Percentiles rank a stretch among this genome's conserved stretches.
phyloP scores from a whole-genome alignment of 2,113 vertebrate genomes.

The Ceuthmochares aereus region DNA sequence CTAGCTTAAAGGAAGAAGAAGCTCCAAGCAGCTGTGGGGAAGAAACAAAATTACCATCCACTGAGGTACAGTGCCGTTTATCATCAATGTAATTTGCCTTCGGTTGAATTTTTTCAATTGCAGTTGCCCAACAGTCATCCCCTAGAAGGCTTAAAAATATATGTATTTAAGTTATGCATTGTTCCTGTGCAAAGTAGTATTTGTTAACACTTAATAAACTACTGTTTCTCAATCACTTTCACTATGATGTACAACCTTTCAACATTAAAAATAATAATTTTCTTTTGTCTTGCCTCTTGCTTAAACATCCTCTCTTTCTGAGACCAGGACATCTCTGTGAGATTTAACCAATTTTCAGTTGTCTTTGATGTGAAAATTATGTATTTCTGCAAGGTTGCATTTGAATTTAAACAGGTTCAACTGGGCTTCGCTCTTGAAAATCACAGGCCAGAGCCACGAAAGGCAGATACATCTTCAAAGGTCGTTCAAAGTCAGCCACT shows the following conservation, averaged over 20 bases:
- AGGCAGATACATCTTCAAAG: conserved; percentile 54
- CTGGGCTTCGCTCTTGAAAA: background rate
- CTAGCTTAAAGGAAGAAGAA: background rate
- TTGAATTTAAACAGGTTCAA: conserved; percentile 37
- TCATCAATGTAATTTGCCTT: background rate
- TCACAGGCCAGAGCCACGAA: background rate
- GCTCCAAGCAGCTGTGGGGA: background rate
- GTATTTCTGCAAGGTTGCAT: background rate
- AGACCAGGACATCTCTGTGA: background rate
- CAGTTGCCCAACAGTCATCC: background rate
- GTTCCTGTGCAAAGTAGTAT: background rate
- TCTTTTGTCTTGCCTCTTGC: background rate
- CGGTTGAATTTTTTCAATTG: background rate
- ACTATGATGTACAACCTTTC: background rate
- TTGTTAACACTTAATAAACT: background rate
- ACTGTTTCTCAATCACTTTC: background rate
- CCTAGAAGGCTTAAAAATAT: background rate
- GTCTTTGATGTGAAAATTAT: background rate
- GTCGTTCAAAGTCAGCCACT: background rate
- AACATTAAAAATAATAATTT: background rate
- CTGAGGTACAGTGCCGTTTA: conserved; percentile 17
- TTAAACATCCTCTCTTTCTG: background rate
- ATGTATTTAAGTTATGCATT: background rate
- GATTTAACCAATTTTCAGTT: background rate
- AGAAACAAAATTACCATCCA: accelerated